Evolutionary conservation across 2,797 vertebrate genomes (phyloP).

Genomic region (Manis pentadactyla): DNA sequence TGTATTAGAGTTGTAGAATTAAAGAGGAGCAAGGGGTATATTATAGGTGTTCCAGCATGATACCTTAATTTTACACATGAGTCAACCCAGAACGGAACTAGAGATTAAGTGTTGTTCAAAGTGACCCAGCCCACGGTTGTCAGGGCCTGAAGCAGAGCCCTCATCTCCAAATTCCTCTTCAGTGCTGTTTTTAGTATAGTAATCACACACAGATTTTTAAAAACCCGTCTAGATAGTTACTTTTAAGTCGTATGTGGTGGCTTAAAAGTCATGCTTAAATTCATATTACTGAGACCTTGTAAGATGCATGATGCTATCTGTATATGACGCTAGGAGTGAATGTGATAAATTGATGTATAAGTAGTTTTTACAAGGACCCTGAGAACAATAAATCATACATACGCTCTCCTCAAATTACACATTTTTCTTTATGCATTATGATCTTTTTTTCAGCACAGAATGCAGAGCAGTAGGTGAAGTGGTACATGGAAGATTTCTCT

Average conservation of each 20-base stretch:
- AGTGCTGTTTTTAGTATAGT: background rate
- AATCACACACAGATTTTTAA: background rate
- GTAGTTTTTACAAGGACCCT: background rate
- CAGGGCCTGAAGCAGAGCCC: background rate
- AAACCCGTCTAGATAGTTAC: background rate
- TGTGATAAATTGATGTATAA: background rate
- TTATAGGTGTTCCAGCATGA: background rate
- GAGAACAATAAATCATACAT: background rate
- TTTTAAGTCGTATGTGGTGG: background rate
- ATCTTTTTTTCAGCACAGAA: background rate
- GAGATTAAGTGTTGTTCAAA: background rate
- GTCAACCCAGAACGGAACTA: background rate
- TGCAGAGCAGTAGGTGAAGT: background rate
- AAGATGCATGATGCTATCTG: background rate
- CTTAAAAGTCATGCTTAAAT: constrained; percentile 19
- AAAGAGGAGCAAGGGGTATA: background rate
- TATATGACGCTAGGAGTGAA: background rate
- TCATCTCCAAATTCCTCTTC: background rate
- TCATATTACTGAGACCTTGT: background rate
- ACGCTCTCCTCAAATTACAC: background rate
- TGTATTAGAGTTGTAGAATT: background rate
- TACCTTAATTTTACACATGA: background rate
- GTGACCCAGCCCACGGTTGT: background rate
- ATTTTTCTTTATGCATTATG: background rate
- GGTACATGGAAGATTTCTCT: background rate